phyloP scores from a whole-genome alignment of 2,797 vertebrate genomes.

The Alcedo quadribrachys region DNA sequence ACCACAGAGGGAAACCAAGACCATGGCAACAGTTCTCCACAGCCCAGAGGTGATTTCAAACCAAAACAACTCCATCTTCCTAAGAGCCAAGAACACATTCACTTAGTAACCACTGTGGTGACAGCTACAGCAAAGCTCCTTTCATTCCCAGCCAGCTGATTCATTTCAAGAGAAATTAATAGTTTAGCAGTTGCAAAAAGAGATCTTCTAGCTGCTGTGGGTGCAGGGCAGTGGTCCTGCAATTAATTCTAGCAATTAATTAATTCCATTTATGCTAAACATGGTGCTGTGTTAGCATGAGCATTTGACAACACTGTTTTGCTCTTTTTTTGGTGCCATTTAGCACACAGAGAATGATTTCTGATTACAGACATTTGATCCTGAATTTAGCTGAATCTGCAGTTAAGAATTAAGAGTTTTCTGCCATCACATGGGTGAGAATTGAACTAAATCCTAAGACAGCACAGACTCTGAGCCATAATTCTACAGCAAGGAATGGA shows the following conservation, averaged over 20 bases:
- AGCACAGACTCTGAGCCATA: neutral
- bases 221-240: neutral
- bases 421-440: neutral
- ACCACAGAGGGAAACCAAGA: neutral
- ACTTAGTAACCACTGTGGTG: neutral
- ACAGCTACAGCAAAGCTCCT: neutral
- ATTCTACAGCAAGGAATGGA: neutral
- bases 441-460: neutral
- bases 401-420: neutral
- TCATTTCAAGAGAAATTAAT: neutral
- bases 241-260: neutral
- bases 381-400: neutral
- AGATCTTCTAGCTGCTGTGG: neutral
- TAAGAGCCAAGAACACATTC: neutral
- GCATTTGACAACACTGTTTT: neutral
- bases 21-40: neutral
- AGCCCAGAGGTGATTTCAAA: neutral
- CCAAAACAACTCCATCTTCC: neutral
- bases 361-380: neutral
- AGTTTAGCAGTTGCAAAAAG: neutral
- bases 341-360: neutral
- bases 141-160: neutral
- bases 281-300: neutral
- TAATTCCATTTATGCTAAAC: neutral
- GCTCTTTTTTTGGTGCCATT: neutral